A percentile compares a stretch with the other conserved stretches of the same genome.
These are phyloP conservation scores for Tetrax tetrax DNA, from an alignment of 2,113 vertebrate species.

Conservation along the genomic window DNA sequence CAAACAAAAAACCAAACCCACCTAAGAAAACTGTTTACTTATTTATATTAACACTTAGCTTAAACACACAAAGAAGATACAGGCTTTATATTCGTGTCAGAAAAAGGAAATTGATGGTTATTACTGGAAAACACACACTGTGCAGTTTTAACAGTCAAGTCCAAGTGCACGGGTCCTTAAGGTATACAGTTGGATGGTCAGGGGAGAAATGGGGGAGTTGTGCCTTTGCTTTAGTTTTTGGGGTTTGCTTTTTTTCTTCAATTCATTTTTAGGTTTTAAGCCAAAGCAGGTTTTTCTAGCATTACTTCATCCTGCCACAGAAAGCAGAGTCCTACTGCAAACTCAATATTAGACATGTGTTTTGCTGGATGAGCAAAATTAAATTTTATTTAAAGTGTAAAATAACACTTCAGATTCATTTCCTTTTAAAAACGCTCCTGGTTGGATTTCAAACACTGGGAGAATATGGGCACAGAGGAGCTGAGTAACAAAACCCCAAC, in stretches of 20 bases:
- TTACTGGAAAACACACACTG: background rate
- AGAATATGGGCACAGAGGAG: background rate
- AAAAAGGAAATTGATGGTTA: background rate
- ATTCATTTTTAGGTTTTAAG: background rate
- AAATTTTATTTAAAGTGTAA: constrained; percentile 44
- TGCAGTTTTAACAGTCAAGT: background rate
- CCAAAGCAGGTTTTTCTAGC: background rate
- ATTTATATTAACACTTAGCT: background rate
- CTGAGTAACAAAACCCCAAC: constrained; percentile 7
- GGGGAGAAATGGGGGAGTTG: background rate
- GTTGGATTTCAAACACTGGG: constrained; percentile 19
- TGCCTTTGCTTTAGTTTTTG: background rate
- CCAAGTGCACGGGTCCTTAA: background rate
- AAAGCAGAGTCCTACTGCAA: background rate
- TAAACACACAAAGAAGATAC: background rate
- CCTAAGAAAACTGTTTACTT: background rate
- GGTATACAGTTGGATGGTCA: background rate
- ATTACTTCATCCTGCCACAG: rapidly evolving
- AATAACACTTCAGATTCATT: constrained; percentile 18
- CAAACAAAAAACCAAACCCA: background rate
- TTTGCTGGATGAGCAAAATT: background rate
- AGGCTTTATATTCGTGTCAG: background rate
- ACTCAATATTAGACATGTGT: background rate
- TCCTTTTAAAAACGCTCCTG: background rate
- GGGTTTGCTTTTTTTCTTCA: background rate